A percentile compares a stretch with the other conserved stretches of the same genome.
phyloP scores from a whole-genome alignment of 1,140 invertebrate genomes.

The Arion vulgaris region DNA sequence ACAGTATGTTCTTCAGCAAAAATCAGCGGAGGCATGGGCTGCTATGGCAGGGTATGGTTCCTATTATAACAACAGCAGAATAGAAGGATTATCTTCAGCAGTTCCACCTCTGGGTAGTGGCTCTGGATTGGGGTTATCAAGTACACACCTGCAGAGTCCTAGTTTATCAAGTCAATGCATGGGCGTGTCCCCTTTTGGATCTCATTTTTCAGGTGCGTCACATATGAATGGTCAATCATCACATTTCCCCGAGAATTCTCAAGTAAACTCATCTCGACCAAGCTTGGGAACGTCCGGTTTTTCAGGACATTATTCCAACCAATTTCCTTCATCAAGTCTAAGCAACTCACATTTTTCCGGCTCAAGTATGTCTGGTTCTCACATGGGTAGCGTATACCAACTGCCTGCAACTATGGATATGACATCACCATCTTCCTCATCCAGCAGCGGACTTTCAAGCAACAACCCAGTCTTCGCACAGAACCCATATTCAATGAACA shows the following conservation, averaged over 20 bases:
- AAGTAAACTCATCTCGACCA: background rate
- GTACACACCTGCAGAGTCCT: background rate
- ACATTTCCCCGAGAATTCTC: background rate
- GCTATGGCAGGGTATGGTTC: conserved; percentile 36
- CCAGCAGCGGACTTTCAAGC: conserved; percentile 32
- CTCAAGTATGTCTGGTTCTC: conserved; percentile 27
- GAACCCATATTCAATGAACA: conserved; percentile 54
- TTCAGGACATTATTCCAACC: conserved; percentile 11
- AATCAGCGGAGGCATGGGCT: conserved; percentile 52
- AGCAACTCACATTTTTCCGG: conserved; percentile 30
- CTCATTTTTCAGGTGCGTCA: background rate
- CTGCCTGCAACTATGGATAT: conserved; percentile 35
- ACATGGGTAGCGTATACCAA: conserved; percentile 45
- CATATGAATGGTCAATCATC: background rate
- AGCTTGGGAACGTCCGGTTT: background rate
- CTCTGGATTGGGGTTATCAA: background rate
- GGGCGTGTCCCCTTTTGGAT: background rate
- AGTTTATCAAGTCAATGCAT: background rate
- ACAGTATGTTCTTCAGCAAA: conserved; percentile 51
- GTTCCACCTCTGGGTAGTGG: background rate
- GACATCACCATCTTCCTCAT: conserved; percentile 38
- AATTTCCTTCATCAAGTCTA: conserved; percentile 41
- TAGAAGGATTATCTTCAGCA: conserved; percentile 10
- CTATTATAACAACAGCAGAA: conserved; percentile 29
- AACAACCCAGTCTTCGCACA: conserved; percentile 54